These are phyloP conservation scores for Diachrysia chrysitis DNA, from an alignment of 2,888 invertebrate species.

Conservation along the genomic window DNA sequence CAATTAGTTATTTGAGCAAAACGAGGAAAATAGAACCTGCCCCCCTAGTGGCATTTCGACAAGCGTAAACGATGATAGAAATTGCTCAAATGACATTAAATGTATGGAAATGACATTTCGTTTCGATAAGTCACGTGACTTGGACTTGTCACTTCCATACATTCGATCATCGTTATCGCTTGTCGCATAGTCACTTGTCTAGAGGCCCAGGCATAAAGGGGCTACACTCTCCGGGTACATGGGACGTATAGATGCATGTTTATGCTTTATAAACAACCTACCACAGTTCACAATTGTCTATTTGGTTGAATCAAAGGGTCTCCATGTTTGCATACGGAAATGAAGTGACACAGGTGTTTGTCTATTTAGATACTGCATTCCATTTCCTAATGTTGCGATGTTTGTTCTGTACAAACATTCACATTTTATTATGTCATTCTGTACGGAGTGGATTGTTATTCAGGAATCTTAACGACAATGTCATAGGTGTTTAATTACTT, in stretches of 20 bases:
- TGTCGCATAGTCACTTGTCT: no score
- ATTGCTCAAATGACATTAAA: no score
- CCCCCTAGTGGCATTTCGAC: no score
- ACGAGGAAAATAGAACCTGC: no score
- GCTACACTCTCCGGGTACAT: neutral
- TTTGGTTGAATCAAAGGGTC: conserved; percentile 53
- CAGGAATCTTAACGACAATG: conserved; percentile 34
- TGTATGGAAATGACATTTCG: no score
- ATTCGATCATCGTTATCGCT: no score
- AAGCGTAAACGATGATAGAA: no score
- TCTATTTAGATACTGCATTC: conserved; percentile 71
- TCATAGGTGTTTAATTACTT: conserved; percentile 39
- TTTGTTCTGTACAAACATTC: conserved; percentile 57
- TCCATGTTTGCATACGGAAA: conserved; percentile 52
- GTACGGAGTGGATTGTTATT: conserved; percentile 46
- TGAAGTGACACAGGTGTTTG: conserved; percentile 75
- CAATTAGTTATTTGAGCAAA: no score
- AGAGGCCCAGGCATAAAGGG: no score
- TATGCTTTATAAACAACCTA: neutral
- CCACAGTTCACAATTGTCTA: conserved; percentile 29
- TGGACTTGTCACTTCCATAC: no score
- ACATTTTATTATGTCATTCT: conserved; percentile 65
- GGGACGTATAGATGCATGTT: neutral
- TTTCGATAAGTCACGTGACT: no score
- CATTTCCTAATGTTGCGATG: conserved; percentile 63